A percentile compares a stretch with the other conserved stretches of the same genome.
These are phyloP conservation scores for Noctua comes DNA, from an alignment of 2,888 invertebrate species.

Conservation along the genomic window DNA sequence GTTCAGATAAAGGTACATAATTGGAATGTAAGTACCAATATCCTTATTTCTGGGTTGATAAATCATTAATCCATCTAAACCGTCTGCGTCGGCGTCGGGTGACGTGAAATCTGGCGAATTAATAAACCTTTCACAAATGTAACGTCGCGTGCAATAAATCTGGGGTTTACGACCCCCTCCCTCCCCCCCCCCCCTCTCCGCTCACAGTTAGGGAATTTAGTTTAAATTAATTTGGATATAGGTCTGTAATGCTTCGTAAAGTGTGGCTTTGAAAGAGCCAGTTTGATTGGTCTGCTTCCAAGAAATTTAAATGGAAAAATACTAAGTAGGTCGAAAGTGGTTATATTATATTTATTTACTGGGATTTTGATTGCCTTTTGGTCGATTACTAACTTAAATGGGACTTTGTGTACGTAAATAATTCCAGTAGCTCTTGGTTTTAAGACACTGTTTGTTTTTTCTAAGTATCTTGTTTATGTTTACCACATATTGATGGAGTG, in stretches of 20 bases:
- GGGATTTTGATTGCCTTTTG: background rate
- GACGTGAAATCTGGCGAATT: constrained; percentile 56
- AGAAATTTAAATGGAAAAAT: constrained; percentile 28
- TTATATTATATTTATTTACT: constrained; percentile 7
- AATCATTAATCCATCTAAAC: constrained; percentile 36
- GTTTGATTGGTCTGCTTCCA: constrained; percentile 27
- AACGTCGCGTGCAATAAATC: constrained; percentile 61
- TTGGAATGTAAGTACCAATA: background rate
- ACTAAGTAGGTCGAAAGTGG: background rate
- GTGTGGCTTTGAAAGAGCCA: constrained; percentile 22
- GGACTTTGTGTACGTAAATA: background rate
- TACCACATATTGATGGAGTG: too few species aligned
- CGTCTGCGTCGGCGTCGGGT: constrained; percentile 28
- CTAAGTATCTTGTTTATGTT: too few species aligned
- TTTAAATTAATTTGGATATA: constrained; percentile 64
- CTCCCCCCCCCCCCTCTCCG: background rate
- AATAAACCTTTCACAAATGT: constrained; percentile 60
- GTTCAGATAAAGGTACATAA: background rate
- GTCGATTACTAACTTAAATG: constrained; percentile 2
- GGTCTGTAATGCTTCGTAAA: constrained; percentile 37
- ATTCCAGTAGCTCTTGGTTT: background rate
- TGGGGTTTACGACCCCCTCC: constrained; percentile 51
- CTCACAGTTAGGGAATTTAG: constrained; percentile 50
- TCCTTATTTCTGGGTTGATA: background rate
- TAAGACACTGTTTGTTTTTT: background rate